Conservation (phyloP, 2,888 invertebrate species). For the Synanthedon myopaeformis region DNA sequence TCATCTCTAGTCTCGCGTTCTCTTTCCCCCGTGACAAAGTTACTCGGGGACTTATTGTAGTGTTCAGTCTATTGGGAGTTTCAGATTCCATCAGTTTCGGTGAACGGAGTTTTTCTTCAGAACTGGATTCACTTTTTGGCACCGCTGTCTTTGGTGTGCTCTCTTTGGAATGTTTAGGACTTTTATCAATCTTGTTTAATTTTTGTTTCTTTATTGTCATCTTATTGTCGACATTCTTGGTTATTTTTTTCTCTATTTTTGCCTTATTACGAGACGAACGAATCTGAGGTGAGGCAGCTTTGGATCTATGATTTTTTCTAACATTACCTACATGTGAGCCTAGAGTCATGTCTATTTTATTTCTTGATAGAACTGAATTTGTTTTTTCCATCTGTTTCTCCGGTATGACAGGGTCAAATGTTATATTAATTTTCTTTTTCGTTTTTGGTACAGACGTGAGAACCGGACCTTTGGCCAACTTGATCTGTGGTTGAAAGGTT, state of each 20-base stretch:
- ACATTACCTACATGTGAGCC: too few relatives aligned
- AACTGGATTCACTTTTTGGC: conserved; percentile 48
- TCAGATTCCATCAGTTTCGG: conserved; percentile 22
- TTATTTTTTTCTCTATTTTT: not conserved
- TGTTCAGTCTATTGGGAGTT: conserved; percentile 38
- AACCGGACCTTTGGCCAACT: conserved; percentile 12
- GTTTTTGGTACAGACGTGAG: conserved; percentile 5
- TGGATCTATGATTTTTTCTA: too few relatives aligned
- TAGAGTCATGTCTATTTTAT: not conserved
- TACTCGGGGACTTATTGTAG: conserved; percentile 67
- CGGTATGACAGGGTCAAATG: not conserved
- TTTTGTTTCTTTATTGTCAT: not conserved
- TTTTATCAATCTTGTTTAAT: not conserved
- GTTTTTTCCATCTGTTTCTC: not conserved
- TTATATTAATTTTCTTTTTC: conserved; percentile 12
- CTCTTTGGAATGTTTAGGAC: not conserved
- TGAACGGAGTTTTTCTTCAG: conserved; percentile 45
- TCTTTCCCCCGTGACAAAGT: conserved; percentile 72
- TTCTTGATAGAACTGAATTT: conserved; percentile 5
- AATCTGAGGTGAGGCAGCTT: too few relatives aligned
- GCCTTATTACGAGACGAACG: not conserved
- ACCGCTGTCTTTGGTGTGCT: conserved; percentile 24
- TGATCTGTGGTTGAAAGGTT: conserved; percentile 54
- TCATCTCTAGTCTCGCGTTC: conserved; percentile 69
- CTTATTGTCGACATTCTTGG: not conserved